Base-by-base conservation (phyloP, 2,797 vertebrate species). In the Dicrostonyx torquatus region DNA sequence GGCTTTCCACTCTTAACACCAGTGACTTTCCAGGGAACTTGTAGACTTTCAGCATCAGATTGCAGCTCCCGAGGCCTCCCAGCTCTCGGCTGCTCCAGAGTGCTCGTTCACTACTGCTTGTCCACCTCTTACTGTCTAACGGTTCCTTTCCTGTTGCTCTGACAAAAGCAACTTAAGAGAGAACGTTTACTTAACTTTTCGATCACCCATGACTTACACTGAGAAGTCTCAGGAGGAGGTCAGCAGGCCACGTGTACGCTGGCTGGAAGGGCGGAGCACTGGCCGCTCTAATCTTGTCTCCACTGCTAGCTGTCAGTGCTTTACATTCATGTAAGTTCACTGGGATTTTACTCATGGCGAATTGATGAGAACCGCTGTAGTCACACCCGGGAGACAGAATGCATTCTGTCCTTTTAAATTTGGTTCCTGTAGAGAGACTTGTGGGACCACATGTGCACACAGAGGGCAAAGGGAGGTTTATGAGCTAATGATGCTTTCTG, bases 341-440 rank as follows among this genome's bases (percentile, higher is more conserved):
- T 48, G 78, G 66, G 2, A 75, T 70, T 90, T 68, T 66, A 55
- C 2, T 40, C 58, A 60, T 20, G 20, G 73, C 6, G 37, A 72
- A 68, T 3, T 26, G 45, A 40, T 68, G 53, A 73, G 90, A 26
- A 73, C 5, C 13, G 62, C 1, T 37, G 37, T 18, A 14, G 64
- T 53, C 72, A 77, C 20, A 29, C 37, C 4, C 17, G 1, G 31
- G 60, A 77, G 84, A 85, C 20, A 87, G 37, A 83, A 82, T 40
- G 64, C 31, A 60, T 60, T 7, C 13, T 4, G 6, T 50, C 58
- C 66, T 53, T 60, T 60, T 20, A 77, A 45, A 85, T 55, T 85
- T 93, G 73, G 66, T 88, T 92, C 82, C 80, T 34, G 43, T 91
- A n/a, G 64, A 43, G 62, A 89, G 70, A 76, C 22, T 4, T 31